A percentile compares a stretch with the other conserved stretches of the same genome.
Conservation (phyloP, 2,888 invertebrate genomes). For the Hyppa rectilinea region DNA sequence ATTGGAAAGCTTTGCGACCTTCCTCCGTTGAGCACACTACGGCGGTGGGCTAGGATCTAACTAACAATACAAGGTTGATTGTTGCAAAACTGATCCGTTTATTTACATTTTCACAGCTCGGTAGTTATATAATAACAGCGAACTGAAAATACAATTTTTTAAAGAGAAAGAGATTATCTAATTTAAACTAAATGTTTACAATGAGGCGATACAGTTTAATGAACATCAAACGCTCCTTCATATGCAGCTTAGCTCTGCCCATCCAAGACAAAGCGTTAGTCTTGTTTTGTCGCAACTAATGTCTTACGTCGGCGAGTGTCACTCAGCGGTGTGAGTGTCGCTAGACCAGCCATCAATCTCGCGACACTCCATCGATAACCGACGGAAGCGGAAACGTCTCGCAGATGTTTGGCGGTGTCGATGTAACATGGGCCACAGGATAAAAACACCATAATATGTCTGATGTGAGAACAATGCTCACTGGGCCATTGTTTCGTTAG, state of each 20-base stretch:
- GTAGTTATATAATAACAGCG: neutral
- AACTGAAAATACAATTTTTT: neutral
- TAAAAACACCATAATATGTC: constrained; percentile 55
- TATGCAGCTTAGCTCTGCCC: too few species aligned
- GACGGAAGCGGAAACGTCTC: constrained; percentile 51
- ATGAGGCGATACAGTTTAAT: neutral
- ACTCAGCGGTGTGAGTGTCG: constrained; percentile 8
- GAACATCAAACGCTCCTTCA: neutral
- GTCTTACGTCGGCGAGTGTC: constrained; percentile 8
- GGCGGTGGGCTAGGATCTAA: neutral
- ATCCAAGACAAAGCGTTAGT: constrained; percentile 6
- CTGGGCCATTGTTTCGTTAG: constrained; percentile 32
- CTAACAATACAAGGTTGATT: neutral
- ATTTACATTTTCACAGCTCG: neutral
- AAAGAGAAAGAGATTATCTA: too few species aligned
- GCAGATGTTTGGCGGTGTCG: constrained; percentile 37
- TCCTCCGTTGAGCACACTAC: neutral
- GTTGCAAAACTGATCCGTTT: neutral
- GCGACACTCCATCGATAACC: constrained; percentile 56
- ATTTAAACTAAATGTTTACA: too few species aligned
- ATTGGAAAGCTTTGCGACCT: neutral
- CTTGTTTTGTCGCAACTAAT: constrained; percentile 27
- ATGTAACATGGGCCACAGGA: constrained; percentile 50
- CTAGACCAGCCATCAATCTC: constrained; percentile 51
- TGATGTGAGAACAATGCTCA: constrained; percentile 54